Evolutionary conservation across 2,797 vertebrate species (phyloP).

Genomic region (Lycodopsis pacificus): DNA sequence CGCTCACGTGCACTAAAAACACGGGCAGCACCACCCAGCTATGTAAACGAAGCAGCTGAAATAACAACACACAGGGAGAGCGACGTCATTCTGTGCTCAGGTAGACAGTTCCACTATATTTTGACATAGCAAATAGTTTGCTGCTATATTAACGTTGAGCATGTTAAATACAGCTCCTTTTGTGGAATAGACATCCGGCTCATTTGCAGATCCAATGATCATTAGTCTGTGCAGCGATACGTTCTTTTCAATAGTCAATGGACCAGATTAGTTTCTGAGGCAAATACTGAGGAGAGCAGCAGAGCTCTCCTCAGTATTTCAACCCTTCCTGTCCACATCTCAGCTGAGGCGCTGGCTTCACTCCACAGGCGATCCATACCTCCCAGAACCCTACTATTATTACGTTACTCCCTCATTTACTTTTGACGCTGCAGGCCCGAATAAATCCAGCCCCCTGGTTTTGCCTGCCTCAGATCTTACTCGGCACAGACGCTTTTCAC

Average conservation of each 20-base stretch:
- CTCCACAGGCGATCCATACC: slow-evolving; percentile 5
- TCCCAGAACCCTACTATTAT: slow-evolving; percentile 27
- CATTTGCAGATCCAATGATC: slow-evolving; percentile 21
- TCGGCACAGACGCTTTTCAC: slow-evolving; percentile 42
- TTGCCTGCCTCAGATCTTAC: slow-evolving; percentile 47
- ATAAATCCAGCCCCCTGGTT: slow-evolving; percentile 50
- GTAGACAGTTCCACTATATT: too few relatives aligned
- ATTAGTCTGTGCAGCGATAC: neutral
- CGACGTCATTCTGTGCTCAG: neutral
- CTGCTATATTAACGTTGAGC: neutral
- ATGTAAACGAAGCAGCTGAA: neutral
- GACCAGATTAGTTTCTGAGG: slow-evolving; percentile 1
- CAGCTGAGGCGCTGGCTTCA: slow-evolving; percentile 4
- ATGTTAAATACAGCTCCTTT: neutral
- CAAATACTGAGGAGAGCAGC: neutral
- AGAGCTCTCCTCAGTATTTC: neutral
- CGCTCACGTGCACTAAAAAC: neutral
- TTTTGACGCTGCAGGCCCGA: slow-evolving; percentile 47
- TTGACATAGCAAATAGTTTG: neutral
- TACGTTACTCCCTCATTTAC: slow-evolving; percentile 51
- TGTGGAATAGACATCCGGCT: neutral
- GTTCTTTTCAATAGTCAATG: slow-evolving; percentile 8
- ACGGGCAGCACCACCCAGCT: neutral
- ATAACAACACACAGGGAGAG: neutral
- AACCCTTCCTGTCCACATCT: slow-evolving; percentile 17